Conservation (phyloP, 2,113 vertebrate species). For the Stercorarius parasiticus region DNA sequence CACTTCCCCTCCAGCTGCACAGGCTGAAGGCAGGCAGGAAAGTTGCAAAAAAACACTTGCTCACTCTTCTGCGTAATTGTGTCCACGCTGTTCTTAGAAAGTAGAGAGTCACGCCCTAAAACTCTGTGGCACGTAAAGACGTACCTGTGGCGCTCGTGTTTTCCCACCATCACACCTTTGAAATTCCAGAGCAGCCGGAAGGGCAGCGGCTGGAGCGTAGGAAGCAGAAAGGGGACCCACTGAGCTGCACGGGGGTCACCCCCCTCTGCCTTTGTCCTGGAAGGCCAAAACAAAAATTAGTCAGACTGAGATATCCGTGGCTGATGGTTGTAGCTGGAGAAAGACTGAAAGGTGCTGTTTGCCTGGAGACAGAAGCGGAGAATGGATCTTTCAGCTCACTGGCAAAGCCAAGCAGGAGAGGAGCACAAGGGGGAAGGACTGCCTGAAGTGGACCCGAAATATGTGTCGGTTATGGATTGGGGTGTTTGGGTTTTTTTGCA, state of each 20-base stretch:
- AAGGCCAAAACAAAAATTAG: neutral
- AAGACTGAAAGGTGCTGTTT: neutral
- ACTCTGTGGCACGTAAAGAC: neutral
- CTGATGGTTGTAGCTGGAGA: neutral
- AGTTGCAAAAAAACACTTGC: conserved; percentile 46
- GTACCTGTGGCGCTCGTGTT: fast-evolving
- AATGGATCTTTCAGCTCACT: neutral
- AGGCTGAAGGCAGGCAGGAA: neutral
- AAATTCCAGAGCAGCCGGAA: neutral
- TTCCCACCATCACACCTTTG: fast-evolving
- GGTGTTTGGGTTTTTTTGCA: neutral
- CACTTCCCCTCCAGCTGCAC: conserved; percentile 49
- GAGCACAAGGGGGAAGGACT: neutral
- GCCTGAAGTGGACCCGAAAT: neutral
- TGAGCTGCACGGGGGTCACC: neutral
- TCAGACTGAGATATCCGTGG: neutral
- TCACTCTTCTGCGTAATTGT: conserved; percentile 43
- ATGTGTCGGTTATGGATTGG: neutral
- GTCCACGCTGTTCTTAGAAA: conserved; percentile 59
- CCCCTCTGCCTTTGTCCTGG: neutral
- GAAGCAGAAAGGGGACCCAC: neutral
- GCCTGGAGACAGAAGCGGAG: neutral
- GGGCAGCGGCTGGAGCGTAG: fast-evolving
- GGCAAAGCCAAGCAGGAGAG: neutral
- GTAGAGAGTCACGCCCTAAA: neutral